Base-by-base conservation (phyloP, 2,888 invertebrate species). In the Plebejus anna region DNA sequence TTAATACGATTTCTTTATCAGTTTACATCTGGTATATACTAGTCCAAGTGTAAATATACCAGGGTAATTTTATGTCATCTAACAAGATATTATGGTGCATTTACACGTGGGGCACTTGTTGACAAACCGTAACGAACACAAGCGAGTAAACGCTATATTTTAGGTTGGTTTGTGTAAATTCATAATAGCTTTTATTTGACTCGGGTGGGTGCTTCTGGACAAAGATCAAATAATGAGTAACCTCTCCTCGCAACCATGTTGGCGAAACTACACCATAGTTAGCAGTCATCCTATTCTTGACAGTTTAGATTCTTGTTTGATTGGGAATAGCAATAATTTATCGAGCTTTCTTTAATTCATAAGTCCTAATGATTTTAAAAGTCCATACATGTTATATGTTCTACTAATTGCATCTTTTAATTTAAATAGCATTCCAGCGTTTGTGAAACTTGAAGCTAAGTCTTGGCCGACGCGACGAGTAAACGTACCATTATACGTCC, bases 1-100 rank as follows among this genome's bases (percentile, higher is more conserved):
- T 66, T 66, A 66, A 66, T 66, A 28, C 9, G 32, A 66, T 66
- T 66, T 36, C 32, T 32, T 66, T 66, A 66, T 66, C 66, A 36
- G 13, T 36, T 66, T 32, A 66, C 32, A 66, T 66, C 66, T 4
- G 11, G 28, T 13, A 13, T 28, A 61, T 61, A 16, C 13, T 66
- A 9, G 66, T 66, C 32, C 66, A 36, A 32, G 66, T 66, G 32
- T 66, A 32, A n/a, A 22, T 66, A 32, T 36, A 66, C 66, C 32
- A 66, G 66, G 0, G 22, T 7, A n/a, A 55, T 55, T 16, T 55
- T 55, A 4, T 55, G 13, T 55, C 4, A 55, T 2, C 47, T 16
- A 16, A 16, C 16, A 55, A 16, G 1, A 55, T 55, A 16, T 55
- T 55, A 55, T 55, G 55, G 16, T 55, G 55, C 1, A 16, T 55